Evolutionary conservation across 2,888 invertebrate species (phyloP), one percentile per base, ranked within the genome.

Genomic region (Dimorphilus gyrociliatus): DNA sequence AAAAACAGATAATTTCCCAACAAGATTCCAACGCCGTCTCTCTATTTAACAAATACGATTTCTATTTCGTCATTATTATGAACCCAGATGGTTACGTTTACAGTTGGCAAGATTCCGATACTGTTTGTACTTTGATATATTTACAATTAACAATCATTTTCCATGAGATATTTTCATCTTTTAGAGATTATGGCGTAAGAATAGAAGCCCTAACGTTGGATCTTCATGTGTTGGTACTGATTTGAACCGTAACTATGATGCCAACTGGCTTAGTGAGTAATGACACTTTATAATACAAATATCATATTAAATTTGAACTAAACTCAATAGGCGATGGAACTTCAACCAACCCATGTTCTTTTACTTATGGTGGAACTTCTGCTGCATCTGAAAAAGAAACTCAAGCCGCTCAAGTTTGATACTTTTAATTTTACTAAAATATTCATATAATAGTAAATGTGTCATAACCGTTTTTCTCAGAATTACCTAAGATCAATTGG

Each of bases 131-230:
- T n/a, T n/a, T n/a, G n/a, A n/a, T n/a, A n/a, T n/a, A n/a, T n/a
- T n/a, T n/a, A n/a, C n/a, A n/a, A n/a, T n/a, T n/a, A n/a, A n/a
- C n/a, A n/a, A n/a, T n/a, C n/a, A n/a, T n/a, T n/a, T n/a, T n/a
- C n/a, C n/a, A n/a, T n/a, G n/a, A n/a, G n/a, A n/a, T n/a, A n/a
- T n/a, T n/a, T n/a, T n/a, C n/a, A n/a, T n/a, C n/a, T n/a, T n/a
- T n/a, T n/a, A n/a, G n/a, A n/a, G 42, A 18, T 27, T 34, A 19
- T 39, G 39, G 39, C 25, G 39, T 5, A 39, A 39, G 30, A 39
- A 39, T 31, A 21, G 34, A 16, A n/a, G n/a, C n/a, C 33, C 27
- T 7, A 30, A 23, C 27, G n/a, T 18, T 13, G 32, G 33, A 4
- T 16, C 28, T 14, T 19, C 14, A 7, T 39, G 39, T 23, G 2